phyloP scores from a whole-genome alignment of 2,113 vertebrate species.

The Dipodomys stephensi region DNA sequence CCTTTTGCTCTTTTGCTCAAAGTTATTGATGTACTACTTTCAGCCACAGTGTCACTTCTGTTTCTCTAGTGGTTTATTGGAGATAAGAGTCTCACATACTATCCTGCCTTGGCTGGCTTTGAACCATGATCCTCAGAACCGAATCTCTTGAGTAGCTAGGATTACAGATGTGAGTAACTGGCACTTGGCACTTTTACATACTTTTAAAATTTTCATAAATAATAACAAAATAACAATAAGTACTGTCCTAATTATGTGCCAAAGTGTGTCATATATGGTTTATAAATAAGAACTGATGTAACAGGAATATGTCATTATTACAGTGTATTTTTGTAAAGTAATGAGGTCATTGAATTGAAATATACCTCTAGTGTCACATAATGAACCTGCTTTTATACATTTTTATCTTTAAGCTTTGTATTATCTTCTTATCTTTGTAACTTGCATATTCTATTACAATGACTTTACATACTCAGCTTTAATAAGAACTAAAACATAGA shows the following conservation, averaged over 20 bases:
- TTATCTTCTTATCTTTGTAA: neutral
- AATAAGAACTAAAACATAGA: too few relatives aligned
- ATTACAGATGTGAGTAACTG: too few relatives aligned
- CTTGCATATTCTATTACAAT: neutral
- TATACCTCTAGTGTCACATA: neutral
- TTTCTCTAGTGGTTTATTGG: too few relatives aligned
- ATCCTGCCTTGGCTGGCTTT: too few relatives aligned
- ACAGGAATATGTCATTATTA: neutral
- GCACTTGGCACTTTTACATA: neutral
- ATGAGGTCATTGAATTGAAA: neutral
- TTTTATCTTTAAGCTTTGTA: neutral
- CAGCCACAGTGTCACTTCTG: too few relatives aligned
- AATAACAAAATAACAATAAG: neutral
- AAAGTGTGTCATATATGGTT: neutral
- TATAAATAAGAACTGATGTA: neutral
- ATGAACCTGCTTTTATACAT: neutral
- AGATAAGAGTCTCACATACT: too few relatives aligned
- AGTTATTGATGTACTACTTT: too few relatives aligned
- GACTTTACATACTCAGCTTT: neutral
- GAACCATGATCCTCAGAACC: too few relatives aligned
- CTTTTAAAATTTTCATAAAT: neutral
- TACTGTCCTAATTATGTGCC: neutral
- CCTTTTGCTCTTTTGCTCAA: too few relatives aligned
- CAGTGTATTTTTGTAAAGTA: neutral
- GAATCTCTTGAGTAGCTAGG: too few relatives aligned